Conservation (phyloP, 2,888 invertebrate genomes). For the Drosophila suboccidentalis region DNA sequence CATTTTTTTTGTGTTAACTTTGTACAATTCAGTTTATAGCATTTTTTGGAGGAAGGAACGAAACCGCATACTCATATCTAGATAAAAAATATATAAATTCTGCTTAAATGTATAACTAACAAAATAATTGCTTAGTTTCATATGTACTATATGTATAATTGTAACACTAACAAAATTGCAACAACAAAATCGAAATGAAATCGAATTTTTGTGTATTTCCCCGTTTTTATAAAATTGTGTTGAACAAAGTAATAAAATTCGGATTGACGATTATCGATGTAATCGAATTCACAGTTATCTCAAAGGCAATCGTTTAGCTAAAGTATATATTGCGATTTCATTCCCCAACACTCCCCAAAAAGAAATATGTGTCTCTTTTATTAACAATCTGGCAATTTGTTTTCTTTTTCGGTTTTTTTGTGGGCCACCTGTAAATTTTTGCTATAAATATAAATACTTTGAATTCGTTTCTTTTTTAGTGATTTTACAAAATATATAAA, state of each 20-base stretch:
- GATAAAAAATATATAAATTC: conserved; percentile 20
- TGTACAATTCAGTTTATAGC: conserved; percentile 29
- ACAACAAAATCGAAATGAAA: conserved; percentile 1
- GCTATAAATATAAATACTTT: conserved; percentile 37
- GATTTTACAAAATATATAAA: conserved; percentile 23
- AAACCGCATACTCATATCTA: conserved; percentile 27
- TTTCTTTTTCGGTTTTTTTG: neutral
- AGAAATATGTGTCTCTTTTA: conserved; percentile 3
- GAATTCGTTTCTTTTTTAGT: conserved; percentile 6
- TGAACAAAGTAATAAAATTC: conserved; percentile 4
- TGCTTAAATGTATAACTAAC: conserved; percentile 3
- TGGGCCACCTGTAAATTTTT: conserved; percentile 40
- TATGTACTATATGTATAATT: neutral
- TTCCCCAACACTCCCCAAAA: conserved; percentile 20
- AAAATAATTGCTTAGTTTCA: conserved; percentile 5
- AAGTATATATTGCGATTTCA: conserved; percentile 34
- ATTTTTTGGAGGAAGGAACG: conserved; percentile 41
- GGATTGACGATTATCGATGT: conserved; percentile 16
- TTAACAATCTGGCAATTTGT: conserved; percentile 12
- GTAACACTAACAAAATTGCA: conserved; percentile 5
- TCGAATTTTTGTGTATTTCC: neutral
- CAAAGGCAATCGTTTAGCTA: conserved; percentile 35
- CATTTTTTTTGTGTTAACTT: conserved; percentile 42
- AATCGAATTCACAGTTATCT: conserved; percentile 38
- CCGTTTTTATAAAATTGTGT: neutral